phyloP scores from a whole-genome alignment of 1,140 invertebrate genomes.

The Heterodera schachtii region DNA sequence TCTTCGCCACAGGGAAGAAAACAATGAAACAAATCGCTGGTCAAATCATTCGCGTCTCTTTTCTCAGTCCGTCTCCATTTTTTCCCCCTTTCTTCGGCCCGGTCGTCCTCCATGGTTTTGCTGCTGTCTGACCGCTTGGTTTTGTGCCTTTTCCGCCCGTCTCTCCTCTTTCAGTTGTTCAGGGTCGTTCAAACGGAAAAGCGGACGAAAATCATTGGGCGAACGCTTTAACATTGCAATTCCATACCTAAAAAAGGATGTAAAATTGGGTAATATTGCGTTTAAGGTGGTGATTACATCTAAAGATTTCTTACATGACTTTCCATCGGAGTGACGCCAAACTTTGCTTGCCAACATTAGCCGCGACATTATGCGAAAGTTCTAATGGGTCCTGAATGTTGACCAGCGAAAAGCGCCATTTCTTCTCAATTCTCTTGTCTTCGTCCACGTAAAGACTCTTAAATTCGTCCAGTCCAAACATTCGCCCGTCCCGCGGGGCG shows the following conservation, averaged over 20 bases:
- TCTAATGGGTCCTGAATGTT: slow-evolving; percentile 52
- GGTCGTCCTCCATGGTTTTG: background rate
- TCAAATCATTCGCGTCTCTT: background rate
- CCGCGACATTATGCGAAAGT: slow-evolving; percentile 46
- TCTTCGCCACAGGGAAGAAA: background rate
- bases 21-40: background rate
- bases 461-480: slow-evolving; percentile 39
- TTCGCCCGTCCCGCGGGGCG: slow-evolving; percentile 21
- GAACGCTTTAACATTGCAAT: slow-evolving; percentile 23
- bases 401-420: slow-evolving; percentile 43
- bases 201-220: background rate
- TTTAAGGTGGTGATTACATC: background rate
- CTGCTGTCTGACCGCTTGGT: background rate
- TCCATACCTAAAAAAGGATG: slow-evolving; percentile 7
- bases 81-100: background rate
- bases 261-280: no score
- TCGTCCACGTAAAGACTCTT: slow-evolving; percentile 1
- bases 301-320: slow-evolving; percentile 29
- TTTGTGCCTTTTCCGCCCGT: slow-evolving; percentile 8
- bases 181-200: slow-evolving; percentile 19
- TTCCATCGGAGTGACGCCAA: slow-evolving; percentile 34
- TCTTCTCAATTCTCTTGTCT: slow-evolving; percentile 34
- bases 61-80: slow-evolving; percentile 3
- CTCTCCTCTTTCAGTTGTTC: slow-evolving; percentile 9
- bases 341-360: slow-evolving; percentile 32